phyloP scores from a whole-genome alignment of 2,113 vertebrate species.

The Corvus cornix region DNA sequence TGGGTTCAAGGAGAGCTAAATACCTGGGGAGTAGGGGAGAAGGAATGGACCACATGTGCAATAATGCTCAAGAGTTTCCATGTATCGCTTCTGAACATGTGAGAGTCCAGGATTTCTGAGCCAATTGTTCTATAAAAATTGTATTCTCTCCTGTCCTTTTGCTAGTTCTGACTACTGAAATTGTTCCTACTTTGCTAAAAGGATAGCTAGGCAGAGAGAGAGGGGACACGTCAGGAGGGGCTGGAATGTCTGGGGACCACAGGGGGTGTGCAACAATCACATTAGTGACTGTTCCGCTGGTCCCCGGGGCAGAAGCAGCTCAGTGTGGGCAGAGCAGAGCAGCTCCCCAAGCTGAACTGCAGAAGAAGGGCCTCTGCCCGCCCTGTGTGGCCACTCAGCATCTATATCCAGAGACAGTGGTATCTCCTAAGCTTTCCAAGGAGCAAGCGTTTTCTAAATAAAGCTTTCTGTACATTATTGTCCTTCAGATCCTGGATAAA shows the following conservation, averaged over 20 bases:
- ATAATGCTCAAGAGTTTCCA: not conserved
- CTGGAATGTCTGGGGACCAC: not conserved
- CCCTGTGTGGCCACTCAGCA: too few relatives aligned
- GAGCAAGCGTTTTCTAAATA: not conserved
- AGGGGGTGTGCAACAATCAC: not conserved
- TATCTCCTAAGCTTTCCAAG: not conserved
- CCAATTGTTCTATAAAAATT: not conserved
- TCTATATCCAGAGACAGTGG: not conserved
- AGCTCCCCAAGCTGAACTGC: not conserved
- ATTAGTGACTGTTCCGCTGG: accelerated
- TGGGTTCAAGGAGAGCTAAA: not conserved
- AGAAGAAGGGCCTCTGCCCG: not conserved
- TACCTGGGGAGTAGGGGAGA: accelerated
- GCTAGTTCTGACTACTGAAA: not conserved
- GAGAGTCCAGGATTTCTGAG: not conserved
- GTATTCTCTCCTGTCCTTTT: not conserved
- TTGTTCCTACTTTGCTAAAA: not conserved
- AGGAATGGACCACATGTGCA: not conserved
- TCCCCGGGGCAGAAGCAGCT: accelerated
- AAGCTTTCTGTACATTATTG: not conserved
- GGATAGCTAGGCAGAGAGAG: accelerated
- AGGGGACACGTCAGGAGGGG: accelerated
- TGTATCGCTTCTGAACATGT: not conserved
- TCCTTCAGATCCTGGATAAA: not conserved
- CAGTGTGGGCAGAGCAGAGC: not conserved